These are phyloP conservation scores for Pharmacophagus antenor DNA, from an alignment of 2,888 invertebrate species.

Conservation along the genomic window DNA sequence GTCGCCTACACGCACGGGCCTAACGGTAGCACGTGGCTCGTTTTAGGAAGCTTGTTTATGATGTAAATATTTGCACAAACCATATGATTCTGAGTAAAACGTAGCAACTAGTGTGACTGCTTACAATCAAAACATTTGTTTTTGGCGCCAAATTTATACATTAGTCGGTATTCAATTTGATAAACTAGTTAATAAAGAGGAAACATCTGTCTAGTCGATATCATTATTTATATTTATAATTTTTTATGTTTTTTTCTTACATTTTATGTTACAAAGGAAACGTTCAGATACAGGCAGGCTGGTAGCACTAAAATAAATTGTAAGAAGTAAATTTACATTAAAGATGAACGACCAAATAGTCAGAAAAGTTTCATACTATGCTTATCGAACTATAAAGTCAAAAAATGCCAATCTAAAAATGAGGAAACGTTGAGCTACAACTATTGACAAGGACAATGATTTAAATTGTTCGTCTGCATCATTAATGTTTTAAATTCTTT, in stretches of 20 bases:
- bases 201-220: no score
- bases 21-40: constrained; percentile 36
- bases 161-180: no score
- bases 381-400: background rate
- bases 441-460: background rate
- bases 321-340: no score
- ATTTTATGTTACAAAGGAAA: no score
- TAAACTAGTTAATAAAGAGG: no score
- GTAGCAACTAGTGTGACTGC: background rate
- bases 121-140: background rate
- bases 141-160: no score
- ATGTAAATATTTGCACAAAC: constrained; percentile 29
- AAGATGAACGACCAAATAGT: background rate
- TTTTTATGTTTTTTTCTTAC: no score
- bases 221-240: no score
- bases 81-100: constrained; percentile 20
- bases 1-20: constrained; percentile 40
- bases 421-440: no score
- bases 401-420: background rate
- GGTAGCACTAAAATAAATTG: no score
- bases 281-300: no score
- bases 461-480: background rate
- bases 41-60: constrained; percentile 30
- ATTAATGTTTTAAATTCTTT: background rate
- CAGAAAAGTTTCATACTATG: background rate